Conservation (phyloP, 2,113 vertebrate genomes). For the Acinonyx jubatus region DNA sequence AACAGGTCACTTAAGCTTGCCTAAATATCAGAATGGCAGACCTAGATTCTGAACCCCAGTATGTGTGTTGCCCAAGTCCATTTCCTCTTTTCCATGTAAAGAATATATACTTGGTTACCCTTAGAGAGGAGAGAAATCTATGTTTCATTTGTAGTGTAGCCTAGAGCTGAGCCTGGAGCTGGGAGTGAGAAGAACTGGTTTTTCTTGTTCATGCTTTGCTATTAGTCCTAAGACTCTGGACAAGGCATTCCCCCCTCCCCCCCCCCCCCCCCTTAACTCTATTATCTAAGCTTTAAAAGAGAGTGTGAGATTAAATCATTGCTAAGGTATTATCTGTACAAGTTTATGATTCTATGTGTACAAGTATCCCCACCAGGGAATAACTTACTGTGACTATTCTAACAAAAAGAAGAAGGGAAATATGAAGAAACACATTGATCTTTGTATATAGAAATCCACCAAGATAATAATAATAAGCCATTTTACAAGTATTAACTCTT, state of each 20-base stretch:
- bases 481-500: background rate
- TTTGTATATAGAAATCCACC: background rate
- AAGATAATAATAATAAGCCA: constrained; percentile 2
- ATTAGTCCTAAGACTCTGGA: background rate
- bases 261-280: background rate
- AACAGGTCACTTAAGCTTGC: background rate
- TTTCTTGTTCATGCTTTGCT: background rate
- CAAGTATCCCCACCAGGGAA: background rate
- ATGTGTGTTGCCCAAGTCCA: background rate
- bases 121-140: background rate
- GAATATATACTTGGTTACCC: background rate
- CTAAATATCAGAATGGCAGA: background rate
- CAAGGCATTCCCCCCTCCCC: background rate
- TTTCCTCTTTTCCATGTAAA: background rate
- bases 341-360: constrained; percentile 3
- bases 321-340: background rate
- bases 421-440: background rate
- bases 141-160: background rate
- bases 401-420: constrained; percentile 2
- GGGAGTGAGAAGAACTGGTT: background rate
- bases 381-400: background rate
- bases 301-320: background rate
- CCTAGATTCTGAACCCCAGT: background rate
- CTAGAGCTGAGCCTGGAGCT: background rate
- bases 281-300: constrained; percentile 18